Base-by-base conservation (phyloP, 1,140 invertebrate genomes). In the Aphidius gifuensis region DNA sequence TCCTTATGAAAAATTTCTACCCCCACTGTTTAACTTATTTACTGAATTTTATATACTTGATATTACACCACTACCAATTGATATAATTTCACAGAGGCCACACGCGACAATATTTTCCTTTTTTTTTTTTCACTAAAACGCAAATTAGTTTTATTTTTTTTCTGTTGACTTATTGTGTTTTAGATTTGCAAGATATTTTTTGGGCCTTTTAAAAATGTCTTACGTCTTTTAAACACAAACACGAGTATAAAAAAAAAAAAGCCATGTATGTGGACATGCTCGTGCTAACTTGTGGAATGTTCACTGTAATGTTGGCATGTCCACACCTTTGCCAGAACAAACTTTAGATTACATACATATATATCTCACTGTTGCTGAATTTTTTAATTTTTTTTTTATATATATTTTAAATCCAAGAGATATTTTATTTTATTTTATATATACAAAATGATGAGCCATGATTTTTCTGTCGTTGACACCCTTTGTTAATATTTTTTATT, bases 81-180 rank as follows among this genome's bases (percentile, higher is more conserved):
- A 43, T 3, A 32, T 46, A 21, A 51, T 48, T 47, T 44, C 11
- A 38, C 16, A 51, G 47, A 51, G 61, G 61, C 57, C 54, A 45
- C 62, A 43, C 61, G 68, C 62, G 63, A 66, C 66, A 46, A 65
- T 66, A 11, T 51, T 64, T 57, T 64, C 57, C 66, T 58, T 45
- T 55, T 58, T 38, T 68, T 48, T 53, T 60, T 64, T 66, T 50
- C 61, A 43, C 38, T 21, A 38, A 5, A 11, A 32, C 32, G 8
- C 4, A 4, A 7, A 38, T 55, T 43, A 16, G 16, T 16, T 16
- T 16, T 16, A 16, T 16, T 16, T 16, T 16, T 16, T 16, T 16
- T 16, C 16, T 16, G 16, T 16, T 16, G 16, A 16, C 16, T 16
- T 16, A 16, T 16, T 16, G 16, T 16, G 16, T 16, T 32, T 32